Evolutionary conservation across 2,113 vertebrate genomes (phyloP), one percentile per base, ranked within the genome.

Genomic region (Coptodon rendalli): DNA sequence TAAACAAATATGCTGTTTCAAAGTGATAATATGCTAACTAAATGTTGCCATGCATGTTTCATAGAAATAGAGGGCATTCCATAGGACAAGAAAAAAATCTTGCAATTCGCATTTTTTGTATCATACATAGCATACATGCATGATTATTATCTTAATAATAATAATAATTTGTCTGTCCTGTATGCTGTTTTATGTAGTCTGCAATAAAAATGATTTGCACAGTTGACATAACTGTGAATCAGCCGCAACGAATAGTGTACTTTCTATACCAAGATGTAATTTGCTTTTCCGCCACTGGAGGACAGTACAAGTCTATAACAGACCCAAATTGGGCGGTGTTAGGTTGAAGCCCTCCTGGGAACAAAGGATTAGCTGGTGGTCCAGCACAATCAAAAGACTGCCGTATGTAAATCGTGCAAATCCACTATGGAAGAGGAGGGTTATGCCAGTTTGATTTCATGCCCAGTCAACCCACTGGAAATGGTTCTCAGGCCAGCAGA

Each of bases 361-460:
- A 94, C 94, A 94, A 94, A 95, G 92, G 94, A 94, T 94, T 93
- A 94, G 94, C 86, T 93, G 94, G 92, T 94, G 91, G 94, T 92
- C 95, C 89, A 93, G 88, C 86, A 91, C 85, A 91, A 87, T 92
- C 86, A 93, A 94, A 94, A 91, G 87, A 87, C 81, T 90, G 89
- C 87, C 87, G 89, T 92, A 87, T 95, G 94, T 93, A 95, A 94
- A 95, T 94, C 6, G 80, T 90, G 83, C 91, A 91, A 94, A 93
- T 93, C 92, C 94, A 92, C 80, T 85, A 84, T 85, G 91, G 85
- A 83, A 90, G 82, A 88, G 31, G 82, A 91, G 86, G 85, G 85
- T 91, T 93, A 83, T 91, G 94, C 94, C 90, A 94, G 91, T 92
- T 84, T 89, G 91, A 95, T 95, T 95, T 94, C 91, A 94, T 91